Base-by-base conservation (phyloP, 2,113 vertebrate species). In the Agapornis roseicollis region DNA sequence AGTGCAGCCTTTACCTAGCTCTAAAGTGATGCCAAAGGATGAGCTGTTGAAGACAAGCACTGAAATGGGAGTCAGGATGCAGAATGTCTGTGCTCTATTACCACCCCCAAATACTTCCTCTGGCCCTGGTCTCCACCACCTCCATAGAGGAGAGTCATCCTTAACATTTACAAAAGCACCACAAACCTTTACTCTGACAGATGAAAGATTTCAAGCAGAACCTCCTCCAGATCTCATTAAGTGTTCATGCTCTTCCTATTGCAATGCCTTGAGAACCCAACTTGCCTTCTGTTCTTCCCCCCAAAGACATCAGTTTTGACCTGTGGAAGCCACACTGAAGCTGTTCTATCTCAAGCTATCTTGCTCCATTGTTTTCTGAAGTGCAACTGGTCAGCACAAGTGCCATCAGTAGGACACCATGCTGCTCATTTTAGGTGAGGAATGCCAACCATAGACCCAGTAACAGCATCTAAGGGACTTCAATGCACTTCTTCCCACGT, bases 401-500 rank as follows among this genome's bases (percentile, higher is more conserved):
- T 37, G 52, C n/a, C 71, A 69, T 33, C 24, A 65, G 50, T 31
- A 55, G 33, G 55, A 56, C n/a, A 19, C 19, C 33, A 9, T 56
- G 55, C 22, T 58, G 33, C 55, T 24, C 41, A 37, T 44, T 89
- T 58, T 2, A 44, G 29, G 31, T 64, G 31, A 44, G 0, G 0
- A 47, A 35, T 35, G 35, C 39, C 18, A 44, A 4, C 35, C 56
- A n/a, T 0, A 0, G 69, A 65, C 23, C 35, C 56, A 23, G 12
- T 28, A 81, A 60, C 39, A 35, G 53, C 37, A 80, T 46, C 52
- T 49, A 46, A 56, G 61, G 31, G 80, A 73, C n/a, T 22, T 47
- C 73, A 42, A 58, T 29, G 47, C 68, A 7, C 37, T 71, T 73
- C 63, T 71, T 73, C 58, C 27, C 72, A 52, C 10, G 25, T 0